Conservation (phyloP, 2,797 vertebrate species). For the Stomatorhinus walkeri region DNA sequence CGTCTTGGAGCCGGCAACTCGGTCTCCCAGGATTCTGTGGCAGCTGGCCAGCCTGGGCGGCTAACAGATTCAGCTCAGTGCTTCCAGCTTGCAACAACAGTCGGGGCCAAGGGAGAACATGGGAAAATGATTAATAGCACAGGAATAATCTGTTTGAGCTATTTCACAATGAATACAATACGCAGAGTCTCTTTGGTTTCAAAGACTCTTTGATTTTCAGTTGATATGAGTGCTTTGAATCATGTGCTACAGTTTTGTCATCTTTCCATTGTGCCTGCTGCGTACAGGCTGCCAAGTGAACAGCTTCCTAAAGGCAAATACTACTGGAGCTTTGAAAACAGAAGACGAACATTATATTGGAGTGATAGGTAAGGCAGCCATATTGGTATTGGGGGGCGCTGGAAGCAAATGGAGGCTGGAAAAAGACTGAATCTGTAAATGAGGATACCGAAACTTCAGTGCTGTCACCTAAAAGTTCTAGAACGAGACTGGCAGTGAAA, state of each 20-base stretch:
- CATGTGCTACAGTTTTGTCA: not conserved
- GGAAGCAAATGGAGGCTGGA: not conserved
- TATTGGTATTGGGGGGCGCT: not conserved
- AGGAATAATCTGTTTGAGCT: not conserved
- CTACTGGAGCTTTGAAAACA: not conserved
- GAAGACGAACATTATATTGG: not conserved
- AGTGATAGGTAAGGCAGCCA: not conserved
- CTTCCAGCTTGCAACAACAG: not conserved
- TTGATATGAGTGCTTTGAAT: not conserved
- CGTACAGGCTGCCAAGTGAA: not conserved
- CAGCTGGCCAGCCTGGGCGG: constrained; percentile 7
- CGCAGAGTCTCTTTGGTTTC: not conserved
- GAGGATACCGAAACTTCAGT: not conserved
- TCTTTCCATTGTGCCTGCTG: not conserved
- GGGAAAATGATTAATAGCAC: constrained; percentile 23
- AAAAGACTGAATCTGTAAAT: not conserved
- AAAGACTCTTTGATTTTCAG: constrained; percentile 3
- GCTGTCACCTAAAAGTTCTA: not conserved
- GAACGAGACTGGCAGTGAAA: not conserved
- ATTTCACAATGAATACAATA: not conserved
- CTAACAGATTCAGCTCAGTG: constrained; percentile 12
- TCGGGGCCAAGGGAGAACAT: constrained; percentile 8
- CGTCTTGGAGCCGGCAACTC: not conserved
- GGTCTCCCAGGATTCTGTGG: constrained; percentile 19
- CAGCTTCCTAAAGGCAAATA: not conserved